phyloP scores from a whole-genome alignment of 2,888 invertebrate species.

The Temnothorax ravouxi region DNA sequence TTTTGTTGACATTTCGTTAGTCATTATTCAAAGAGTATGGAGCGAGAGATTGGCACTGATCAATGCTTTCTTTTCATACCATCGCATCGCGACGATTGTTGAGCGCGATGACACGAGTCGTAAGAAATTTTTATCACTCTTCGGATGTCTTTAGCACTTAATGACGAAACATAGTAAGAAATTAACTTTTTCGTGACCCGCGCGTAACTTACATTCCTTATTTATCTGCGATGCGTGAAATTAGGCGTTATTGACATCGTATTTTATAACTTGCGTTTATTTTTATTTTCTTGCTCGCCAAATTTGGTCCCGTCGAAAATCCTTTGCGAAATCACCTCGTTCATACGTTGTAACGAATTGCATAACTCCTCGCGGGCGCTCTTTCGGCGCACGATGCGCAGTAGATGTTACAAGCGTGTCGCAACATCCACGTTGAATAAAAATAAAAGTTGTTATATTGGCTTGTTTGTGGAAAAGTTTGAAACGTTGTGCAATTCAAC shows the following conservation, averaged over 20 bases:
- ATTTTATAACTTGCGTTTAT: neutral
- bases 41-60: neutral
- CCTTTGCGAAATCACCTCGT: slow-evolving; percentile 35
- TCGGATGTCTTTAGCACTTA: neutral
- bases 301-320: slow-evolving; percentile 21
- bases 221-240: neutral
- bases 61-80: neutral
- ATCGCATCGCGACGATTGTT: too few species aligned
- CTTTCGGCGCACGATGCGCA: neutral
- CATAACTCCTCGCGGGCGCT: neutral
- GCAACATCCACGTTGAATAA: slow-evolving; percentile 17
- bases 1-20: neutral
- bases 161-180: neutral
- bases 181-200: neutral
- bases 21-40: neutral
- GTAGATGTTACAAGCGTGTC: slow-evolving; percentile 25
- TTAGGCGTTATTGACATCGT: neutral
- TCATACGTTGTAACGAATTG: slow-evolving; percentile 31
- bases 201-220: neutral
- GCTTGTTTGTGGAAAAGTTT: slow-evolving; percentile 31
- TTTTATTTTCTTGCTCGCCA: neutral
- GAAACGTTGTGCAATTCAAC: slow-evolving; percentile 54
- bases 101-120: neutral
- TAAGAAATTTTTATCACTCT: neutral
- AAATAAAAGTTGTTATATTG: slow-evolving; percentile 33